Conservation (phyloP, 2,797 vertebrate species). For the Intellagama lesueurii region DNA sequence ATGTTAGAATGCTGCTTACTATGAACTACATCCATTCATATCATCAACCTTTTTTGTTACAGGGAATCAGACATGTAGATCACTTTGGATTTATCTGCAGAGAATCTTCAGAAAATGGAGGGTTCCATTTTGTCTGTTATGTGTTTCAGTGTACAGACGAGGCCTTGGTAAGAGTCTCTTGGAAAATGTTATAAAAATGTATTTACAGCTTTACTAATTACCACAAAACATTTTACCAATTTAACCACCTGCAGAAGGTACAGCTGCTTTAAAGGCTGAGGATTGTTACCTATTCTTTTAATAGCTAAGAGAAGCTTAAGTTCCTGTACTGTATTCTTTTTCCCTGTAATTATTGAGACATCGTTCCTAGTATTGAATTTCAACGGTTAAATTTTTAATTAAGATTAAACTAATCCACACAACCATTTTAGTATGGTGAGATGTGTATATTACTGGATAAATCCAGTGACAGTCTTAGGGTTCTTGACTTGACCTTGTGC, state of each 20-base stretch:
- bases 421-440: not conserved
- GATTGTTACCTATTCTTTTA: not conserved
- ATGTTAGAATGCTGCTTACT: not conserved
- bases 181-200: not conserved
- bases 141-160: constrained; percentile 96
- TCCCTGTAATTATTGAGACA: not conserved
- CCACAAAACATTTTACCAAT: not conserved
- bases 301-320: not conserved
- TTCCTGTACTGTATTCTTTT: not conserved
- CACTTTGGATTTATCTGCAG: constrained; percentile 99
- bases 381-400: not conserved
- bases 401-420: not conserved
- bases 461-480: not conserved
- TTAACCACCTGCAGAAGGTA: not conserved
- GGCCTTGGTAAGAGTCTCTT: constrained; percentile 87
- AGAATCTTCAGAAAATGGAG: constrained; percentile 88
- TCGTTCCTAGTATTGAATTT: not conserved
- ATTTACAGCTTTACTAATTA: not conserved
- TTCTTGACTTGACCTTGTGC: not conserved
- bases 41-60: constrained; percentile 22
- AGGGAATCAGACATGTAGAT: constrained; percentile 97
- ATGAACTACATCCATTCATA: not conserved
- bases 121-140: constrained; percentile 94
- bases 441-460: not conserved
- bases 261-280: not conserved